Percentiles rank a stretch among this genome's conserved stretches.
Conservation (phyloP, 2,888 invertebrate species). For the Blera fallax region DNA sequence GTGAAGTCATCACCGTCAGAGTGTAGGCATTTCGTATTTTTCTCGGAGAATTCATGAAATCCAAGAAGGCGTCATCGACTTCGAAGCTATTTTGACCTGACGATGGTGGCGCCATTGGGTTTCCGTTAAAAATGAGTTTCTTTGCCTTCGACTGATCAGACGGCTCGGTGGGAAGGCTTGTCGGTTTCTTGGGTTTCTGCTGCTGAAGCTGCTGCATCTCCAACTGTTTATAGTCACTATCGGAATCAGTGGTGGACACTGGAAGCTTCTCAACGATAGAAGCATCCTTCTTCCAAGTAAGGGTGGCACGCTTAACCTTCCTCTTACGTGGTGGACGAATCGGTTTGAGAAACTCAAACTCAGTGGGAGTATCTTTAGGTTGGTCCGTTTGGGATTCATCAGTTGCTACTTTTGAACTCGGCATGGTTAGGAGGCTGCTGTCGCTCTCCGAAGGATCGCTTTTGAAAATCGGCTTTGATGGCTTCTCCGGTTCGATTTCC, state of each 20-base stretch:
- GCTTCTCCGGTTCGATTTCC: background rate
- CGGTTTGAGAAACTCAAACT: constrained; percentile 76
- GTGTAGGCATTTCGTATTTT: constrained; percentile 78
- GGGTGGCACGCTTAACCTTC: constrained; percentile 76
- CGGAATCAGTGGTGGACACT: constrained; percentile 78
- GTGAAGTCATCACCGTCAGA: constrained; percentile 77
- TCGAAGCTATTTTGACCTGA: constrained; percentile 12
- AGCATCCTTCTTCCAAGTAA: constrained; percentile 78
- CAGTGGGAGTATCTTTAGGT: constrained; percentile 10
- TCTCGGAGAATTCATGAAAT: constrained; percentile 76
- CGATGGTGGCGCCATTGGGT: background rate
- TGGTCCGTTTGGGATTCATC: constrained; percentile 58
- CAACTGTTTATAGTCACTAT: constrained; percentile 75
- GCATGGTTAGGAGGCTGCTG: constrained; percentile 42
- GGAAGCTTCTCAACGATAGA: constrained; percentile 76
- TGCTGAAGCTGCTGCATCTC: background rate
- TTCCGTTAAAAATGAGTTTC: constrained; percentile 1
- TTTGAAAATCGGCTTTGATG: background rate
- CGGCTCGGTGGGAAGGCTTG: background rate
- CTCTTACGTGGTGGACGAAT: constrained; percentile 77
- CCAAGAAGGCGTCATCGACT: constrained; percentile 65
- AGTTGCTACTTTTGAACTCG: constrained; percentile 75
- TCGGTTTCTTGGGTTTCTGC: background rate
- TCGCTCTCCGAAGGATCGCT: constrained; percentile 42
- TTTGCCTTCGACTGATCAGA: constrained; percentile 6